Percentiles rank a stretch among this genome's conserved stretches.
These are phyloP conservation scores for Hydraecia micacea DNA, from an alignment of 2,888 invertebrate species.

Conservation along the genomic window DNA sequence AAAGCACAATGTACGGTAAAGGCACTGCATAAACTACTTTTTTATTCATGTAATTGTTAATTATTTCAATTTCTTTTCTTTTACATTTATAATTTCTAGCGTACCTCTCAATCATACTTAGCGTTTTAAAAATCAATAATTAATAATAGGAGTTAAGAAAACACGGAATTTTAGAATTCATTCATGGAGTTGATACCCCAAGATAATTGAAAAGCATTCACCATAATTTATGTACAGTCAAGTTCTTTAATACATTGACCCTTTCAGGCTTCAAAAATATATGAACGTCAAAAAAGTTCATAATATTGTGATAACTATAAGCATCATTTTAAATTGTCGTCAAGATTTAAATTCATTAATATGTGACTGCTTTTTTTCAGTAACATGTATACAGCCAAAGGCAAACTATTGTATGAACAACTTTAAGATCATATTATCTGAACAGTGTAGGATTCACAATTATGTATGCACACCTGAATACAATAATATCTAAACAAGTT, in stretches of 20 bases:
- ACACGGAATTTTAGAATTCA: neutral
- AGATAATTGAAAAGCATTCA: conserved; percentile 10
- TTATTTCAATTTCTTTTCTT: neutral
- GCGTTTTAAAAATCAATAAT: neutral
- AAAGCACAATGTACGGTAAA: conserved; percentile 36
- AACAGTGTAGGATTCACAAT: too few species aligned
- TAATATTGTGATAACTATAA: neutral
- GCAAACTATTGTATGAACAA: neutral
- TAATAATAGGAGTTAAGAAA: neutral
- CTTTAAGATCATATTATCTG: neutral
- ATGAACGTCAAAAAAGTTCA: neutral
- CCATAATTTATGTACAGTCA: neutral
- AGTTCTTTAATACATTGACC: neutral
- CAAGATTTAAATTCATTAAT: neutral
- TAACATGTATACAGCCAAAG: neutral
- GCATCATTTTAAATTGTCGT: neutral
- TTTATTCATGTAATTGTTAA: conserved; percentile 2
- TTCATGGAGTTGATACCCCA: neutral
- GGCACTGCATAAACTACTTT: conserved; percentile 43
- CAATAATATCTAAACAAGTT: neutral
- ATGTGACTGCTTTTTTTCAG: neutral
- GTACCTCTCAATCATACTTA: neutral
- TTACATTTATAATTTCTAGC: conserved; percentile 9
- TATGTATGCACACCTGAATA: too few species aligned
- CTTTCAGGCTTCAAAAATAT: neutral